Evolutionary conservation across 2,797 vertebrate genomes (phyloP).

Genomic region (Sternarchorhynchus goeldii): DNA sequence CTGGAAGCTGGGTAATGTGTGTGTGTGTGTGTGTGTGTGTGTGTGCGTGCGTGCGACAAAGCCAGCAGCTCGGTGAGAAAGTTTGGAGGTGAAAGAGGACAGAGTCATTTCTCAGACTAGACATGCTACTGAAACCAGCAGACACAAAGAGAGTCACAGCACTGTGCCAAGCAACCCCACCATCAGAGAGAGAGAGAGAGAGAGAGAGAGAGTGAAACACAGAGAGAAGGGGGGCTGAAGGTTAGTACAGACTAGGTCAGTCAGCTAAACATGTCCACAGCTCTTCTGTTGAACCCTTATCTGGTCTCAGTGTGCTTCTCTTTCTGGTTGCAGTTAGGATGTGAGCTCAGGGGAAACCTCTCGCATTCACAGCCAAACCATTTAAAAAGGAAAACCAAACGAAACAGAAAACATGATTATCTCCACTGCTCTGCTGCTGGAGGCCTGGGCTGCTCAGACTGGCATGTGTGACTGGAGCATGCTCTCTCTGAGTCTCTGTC

Average conservation of each 20-base stretch:
- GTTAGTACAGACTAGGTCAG: conserved; percentile 35
- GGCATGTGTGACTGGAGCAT: too few relatives aligned
- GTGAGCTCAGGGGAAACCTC: neutral
- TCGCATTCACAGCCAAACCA: neutral
- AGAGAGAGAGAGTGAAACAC: conserved; percentile 69
- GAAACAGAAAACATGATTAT: conserved; percentile 11
- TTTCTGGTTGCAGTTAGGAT: conserved; percentile 8
- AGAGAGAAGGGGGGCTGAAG: conserved; percentile 64
- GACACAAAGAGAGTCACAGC: conserved; percentile 45
- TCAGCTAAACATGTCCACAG: conserved; percentile 36
- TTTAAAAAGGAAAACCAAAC: neutral
- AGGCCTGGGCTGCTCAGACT: too few relatives aligned
- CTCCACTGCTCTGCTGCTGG: neutral
- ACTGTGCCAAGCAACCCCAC: conserved; percentile 65
- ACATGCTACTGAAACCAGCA: conserved; percentile 35
- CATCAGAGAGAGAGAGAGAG: conserved; percentile 63
- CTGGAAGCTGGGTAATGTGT: neutral
- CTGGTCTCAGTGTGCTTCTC: neutral
- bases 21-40: neutral
- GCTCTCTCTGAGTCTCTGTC: neutral
- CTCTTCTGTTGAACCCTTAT: conserved; percentile 30
- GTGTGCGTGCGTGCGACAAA: conserved; percentile 26
- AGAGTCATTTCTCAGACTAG: conserved; percentile 52
- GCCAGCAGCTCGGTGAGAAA: conserved; percentile 54
- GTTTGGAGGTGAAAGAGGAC: conserved; percentile 54